These are phyloP conservation scores for Xiphorhynchus erythropygius DNA, from an alignment of 2,797 vertebrate genomes.

Conservation along the genomic window DNA sequence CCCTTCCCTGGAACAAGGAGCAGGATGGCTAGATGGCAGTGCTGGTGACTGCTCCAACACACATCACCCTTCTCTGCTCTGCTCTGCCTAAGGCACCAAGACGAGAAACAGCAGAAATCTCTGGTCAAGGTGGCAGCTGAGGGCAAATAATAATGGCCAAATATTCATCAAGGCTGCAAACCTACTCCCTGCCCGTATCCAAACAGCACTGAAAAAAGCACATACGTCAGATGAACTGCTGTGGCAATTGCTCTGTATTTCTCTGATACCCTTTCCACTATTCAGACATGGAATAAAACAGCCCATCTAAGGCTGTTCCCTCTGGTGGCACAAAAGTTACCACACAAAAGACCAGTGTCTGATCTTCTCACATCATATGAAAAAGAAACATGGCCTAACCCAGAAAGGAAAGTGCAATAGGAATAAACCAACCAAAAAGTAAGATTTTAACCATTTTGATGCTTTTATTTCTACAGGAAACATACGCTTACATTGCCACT, in stretches of 20 bases:
- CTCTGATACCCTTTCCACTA: neutral
- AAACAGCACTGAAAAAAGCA: neutral
- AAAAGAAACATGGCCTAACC: neutral
- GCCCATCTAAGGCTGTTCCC: neutral
- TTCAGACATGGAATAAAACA: neutral
- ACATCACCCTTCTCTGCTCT: neutral
- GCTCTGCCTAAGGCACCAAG: neutral
- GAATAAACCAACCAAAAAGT: neutral
- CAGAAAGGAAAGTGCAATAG: neutral
- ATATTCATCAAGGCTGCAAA: neutral
- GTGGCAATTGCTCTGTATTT: neutral
- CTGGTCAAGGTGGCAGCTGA: neutral
- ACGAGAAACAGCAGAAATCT: neutral
- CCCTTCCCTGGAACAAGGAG: neutral
- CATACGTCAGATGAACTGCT: neutral
- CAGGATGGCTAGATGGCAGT: neutral
- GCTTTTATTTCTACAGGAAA: neutral
- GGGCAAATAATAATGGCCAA: neutral
- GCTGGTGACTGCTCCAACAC: neutral
- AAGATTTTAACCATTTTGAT: neutral
- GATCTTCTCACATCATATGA: accelerated
- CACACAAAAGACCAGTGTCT: neutral
- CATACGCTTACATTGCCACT: neutral
- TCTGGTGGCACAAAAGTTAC: neutral
- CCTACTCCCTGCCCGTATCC: neutral